Percentiles rank a stretch among this genome's conserved stretches.
Conservation (phyloP, 37 sponge, comb jelly and placozoan species). For the Ianthella basta region DNA sequence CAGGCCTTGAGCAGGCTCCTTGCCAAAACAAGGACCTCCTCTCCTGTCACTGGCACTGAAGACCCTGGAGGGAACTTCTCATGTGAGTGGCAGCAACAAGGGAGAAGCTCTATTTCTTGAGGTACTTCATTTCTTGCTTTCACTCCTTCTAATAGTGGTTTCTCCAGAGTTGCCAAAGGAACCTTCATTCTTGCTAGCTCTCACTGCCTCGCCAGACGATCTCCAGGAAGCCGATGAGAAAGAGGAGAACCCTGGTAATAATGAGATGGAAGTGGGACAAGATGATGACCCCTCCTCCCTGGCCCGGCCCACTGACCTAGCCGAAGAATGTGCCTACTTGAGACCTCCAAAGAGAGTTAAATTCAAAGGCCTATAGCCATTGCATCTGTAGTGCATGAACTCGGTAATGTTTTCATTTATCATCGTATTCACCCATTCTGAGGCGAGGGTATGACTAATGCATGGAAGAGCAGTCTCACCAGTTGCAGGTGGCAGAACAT, state of each 20-base stretch:
- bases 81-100: no score
- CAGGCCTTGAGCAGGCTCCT: slow-evolving; percentile 63
- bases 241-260: neutral
- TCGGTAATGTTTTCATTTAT: no score
- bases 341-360: slow-evolving; percentile 60
- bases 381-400: no score
- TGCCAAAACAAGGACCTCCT: slow-evolving; percentile 67
- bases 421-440: neutral
- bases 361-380: neutral
- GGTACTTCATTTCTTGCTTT: slow-evolving; percentile 4
- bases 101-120: neutral
- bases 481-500: no score
- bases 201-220: slow-evolving; percentile 69
- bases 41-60: slow-evolving; percentile 33
- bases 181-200: slow-evolving; percentile 59
- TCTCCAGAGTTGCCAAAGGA: neutral
- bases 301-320: neutral
- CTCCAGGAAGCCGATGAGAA: neutral
- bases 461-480: no score
- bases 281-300: neutral
- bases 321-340: slow-evolving; percentile 65
- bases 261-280: neutral
- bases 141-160: slow-evolving; percentile 33
- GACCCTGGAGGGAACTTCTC: slow-evolving; percentile 24
- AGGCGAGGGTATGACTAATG: neutral